These are phyloP conservation scores for Perdita meconis DNA, from an alignment of 2,888 invertebrate species.

Conservation along the genomic window DNA sequence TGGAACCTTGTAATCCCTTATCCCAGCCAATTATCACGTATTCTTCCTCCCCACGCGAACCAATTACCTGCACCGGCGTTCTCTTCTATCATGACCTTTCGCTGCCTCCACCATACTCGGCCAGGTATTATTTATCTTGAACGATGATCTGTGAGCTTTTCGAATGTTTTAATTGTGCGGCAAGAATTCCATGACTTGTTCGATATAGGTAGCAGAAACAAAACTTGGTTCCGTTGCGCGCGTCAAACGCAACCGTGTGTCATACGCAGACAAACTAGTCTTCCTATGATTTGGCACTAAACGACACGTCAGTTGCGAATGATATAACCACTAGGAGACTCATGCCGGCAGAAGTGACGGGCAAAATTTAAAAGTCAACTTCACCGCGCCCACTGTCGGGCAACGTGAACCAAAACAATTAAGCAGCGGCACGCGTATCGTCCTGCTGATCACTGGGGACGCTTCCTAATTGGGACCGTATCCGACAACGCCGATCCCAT, in stretches of 20 bases:
- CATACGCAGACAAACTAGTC: neutral
- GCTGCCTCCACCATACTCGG: conserved; percentile 48
- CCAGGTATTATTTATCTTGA: conserved; percentile 42
- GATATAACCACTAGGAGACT: neutral
- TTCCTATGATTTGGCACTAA: neutral
- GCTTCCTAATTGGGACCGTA: conserved; percentile 61
- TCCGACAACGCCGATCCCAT: conserved; percentile 66
- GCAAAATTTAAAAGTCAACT: conserved; percentile 36
- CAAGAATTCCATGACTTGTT: conserved; percentile 18
- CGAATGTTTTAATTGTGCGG: conserved; percentile 44
- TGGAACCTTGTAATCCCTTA: conserved; percentile 50
- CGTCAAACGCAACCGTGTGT: neutral
- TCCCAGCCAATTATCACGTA: conserved; percentile 57
- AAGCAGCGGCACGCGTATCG: conserved; percentile 50
- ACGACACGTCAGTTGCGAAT: neutral
- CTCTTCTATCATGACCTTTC: conserved; percentile 46
- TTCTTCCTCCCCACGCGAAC: conserved; percentile 57
- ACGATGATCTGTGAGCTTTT: conserved; percentile 24
- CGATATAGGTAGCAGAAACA: neutral
- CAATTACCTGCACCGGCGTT: conserved; percentile 48
- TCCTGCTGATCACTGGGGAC: conserved; percentile 41
- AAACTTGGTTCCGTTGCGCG: neutral
- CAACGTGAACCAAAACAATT: conserved; percentile 55
- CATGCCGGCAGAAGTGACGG: conserved; percentile 7
- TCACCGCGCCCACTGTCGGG: conserved; percentile 21